Base-by-base conservation (phyloP, 2,888 invertebrate genomes). In the Cheilosia impressa region DNA sequence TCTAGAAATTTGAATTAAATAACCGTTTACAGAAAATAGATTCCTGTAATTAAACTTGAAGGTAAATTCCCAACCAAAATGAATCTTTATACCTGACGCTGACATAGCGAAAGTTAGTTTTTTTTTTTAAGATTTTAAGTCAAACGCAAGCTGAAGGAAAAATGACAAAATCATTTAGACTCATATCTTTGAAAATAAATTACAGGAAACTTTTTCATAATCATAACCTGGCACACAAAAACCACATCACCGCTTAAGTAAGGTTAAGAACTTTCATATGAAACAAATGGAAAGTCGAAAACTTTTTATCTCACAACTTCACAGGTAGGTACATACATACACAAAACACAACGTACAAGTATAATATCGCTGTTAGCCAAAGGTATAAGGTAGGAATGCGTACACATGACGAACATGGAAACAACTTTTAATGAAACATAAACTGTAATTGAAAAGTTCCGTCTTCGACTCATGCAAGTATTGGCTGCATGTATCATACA, bases 361-460 rank as follows among this genome's bases (percentile, higher is more conserved):
- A 34, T 10, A 57, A 34, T 13, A 17, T 19, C 17, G 10, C 9
- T 10, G 55, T 17, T 19, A n/a, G 34, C 34, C 34, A 38, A 10
- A 57, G 19, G 13, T n/a, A 19, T 19, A 5, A 34, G 17, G 4
- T 17, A 31, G 2, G 19, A 47, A 34, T 19, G 34, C 34, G 19
- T 34, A 53, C 27, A 34, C 34, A 57, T 27, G 31, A 55, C n/a
- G 55, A 53, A 47, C n/a, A 27, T 57, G 47, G 24, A 38, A 75
- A 34, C 27, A 75, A 75, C 38, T 75, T 75, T 75, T 75, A 66
- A 65, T 66, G 65, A 65, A 75, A 75, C 47, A 75, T 75, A 75
- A 75, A 75, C 75, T 65, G 75, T 75, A 75, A 75, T 66, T 75
- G 65, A 75, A 75, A 75, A 75, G 15, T 75, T 57, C 15, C 47